Percentiles rank a stretch among this genome's conserved stretches.
phyloP scores from a whole-genome alignment of 1,140 invertebrate species.

The Drosophila lini region DNA sequence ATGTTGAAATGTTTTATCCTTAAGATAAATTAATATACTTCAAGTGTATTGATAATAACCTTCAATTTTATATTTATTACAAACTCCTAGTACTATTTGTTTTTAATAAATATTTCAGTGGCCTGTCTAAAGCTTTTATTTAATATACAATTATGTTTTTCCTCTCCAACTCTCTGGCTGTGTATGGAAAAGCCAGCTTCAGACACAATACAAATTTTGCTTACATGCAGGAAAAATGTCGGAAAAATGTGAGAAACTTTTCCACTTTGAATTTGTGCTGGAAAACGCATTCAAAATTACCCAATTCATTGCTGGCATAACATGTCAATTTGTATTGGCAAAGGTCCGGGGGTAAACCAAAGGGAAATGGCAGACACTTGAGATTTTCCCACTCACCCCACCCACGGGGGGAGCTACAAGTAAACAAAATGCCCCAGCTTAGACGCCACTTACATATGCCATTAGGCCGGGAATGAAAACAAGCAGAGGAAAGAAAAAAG shows the following conservation, averaged over 20 bases:
- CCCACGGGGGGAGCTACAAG: constrained; percentile 20
- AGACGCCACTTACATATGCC: constrained; percentile 72
- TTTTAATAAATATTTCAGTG: neutral
- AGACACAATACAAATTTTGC: constrained; percentile 45
- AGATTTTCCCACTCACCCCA: constrained; percentile 9
- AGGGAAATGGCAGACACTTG: constrained; percentile 23
- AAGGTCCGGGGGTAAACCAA: constrained; percentile 16
- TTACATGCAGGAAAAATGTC: constrained; percentile 49
- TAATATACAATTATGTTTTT: neutral
- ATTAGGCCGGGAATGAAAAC: constrained; percentile 57
- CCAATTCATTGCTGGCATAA: constrained; percentile 79
- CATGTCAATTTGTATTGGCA: constrained; percentile 74
- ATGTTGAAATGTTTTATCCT: no score
- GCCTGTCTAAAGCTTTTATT: neutral
- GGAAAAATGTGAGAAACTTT: constrained; percentile 55
- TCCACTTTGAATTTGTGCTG: constrained; percentile 30
- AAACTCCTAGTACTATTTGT: neutral
- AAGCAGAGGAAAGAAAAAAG: neutral
- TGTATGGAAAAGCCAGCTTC: constrained; percentile 16
- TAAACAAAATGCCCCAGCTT: constrained; percentile 67
- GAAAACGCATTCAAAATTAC: constrained; percentile 68
- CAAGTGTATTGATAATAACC: neutral
- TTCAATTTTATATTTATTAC: neutral
- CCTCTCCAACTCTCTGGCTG: neutral
- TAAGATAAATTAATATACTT: no score